These are phyloP conservation scores for Lipophrys pholis DNA, from an alignment of 2,113 vertebrate genomes.

Conservation along the genomic window DNA sequence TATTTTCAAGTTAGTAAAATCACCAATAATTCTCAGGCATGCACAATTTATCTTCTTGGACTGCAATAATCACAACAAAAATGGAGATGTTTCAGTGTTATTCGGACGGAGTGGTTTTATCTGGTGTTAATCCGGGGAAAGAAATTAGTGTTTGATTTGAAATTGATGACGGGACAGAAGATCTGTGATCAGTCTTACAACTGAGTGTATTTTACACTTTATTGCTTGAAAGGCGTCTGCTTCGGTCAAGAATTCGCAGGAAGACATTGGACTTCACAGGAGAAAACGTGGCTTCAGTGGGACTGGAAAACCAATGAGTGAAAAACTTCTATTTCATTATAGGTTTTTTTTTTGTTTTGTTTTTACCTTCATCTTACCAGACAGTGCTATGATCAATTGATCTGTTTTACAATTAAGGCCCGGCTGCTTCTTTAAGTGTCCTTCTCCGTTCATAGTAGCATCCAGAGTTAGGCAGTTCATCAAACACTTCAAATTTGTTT, in stretches of 20 bases:
- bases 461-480: neutral
- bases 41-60: conserved; percentile 14
- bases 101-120: conserved; percentile 23
- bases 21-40: conserved; percentile 11
- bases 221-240: conserved; percentile 85
- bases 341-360: conserved; percentile 6
- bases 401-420: too few species aligned
- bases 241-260: conserved; percentile 90
- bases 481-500: neutral
- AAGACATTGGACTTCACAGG: conserved; percentile 84
- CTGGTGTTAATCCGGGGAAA: neutral
- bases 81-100: conserved; percentile 9
- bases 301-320: conserved; percentile 67
- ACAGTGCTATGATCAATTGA: too few species aligned
- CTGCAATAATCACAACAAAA: neutral
- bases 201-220: conserved; percentile 87
- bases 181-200: conserved; percentile 86
- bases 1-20: conserved; percentile 43
- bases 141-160: conserved; percentile 6
- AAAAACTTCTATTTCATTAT: conserved; percentile 20
- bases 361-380: neutral
- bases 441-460: neutral
- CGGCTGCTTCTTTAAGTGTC: neutral
- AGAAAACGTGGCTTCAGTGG: conserved; percentile 82
- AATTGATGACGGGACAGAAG: conserved; percentile 48